Evolutionary conservation across 2,113 vertebrate species (phyloP).

Genomic region (Reinhardtius hippoglossoides): DNA sequence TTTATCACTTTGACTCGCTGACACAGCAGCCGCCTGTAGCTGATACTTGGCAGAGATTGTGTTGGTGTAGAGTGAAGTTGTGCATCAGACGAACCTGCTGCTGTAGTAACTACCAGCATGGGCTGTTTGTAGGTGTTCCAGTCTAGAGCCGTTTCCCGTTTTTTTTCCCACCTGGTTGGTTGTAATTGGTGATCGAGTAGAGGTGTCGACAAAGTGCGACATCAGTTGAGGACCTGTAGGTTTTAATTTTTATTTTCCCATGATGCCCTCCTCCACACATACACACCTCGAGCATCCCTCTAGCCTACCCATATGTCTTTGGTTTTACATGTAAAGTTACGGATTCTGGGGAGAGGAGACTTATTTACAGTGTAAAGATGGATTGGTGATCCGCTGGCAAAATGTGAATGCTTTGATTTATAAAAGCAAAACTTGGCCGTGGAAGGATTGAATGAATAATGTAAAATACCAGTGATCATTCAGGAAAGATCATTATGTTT

Average conservation of each 20-base stretch:
- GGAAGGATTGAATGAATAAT: constrained; percentile 61
- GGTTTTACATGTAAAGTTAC: constrained; percentile 75
- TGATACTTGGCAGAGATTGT: constrained; percentile 39
- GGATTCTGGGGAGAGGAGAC: constrained; percentile 76
- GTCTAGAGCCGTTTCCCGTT: background rate
- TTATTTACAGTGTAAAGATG: constrained; percentile 87
- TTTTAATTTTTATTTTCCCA: constrained; percentile 25
- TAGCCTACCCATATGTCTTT: constrained; percentile 50
- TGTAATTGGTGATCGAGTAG: background rate
- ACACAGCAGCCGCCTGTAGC: constrained; percentile 14
- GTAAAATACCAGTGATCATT: constrained; percentile 70
- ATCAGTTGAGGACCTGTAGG: constrained; percentile 29
- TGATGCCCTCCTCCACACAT: background rate
- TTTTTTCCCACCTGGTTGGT: background rate
- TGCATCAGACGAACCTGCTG: constrained; percentile 29
- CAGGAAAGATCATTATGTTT: constrained; percentile 84
- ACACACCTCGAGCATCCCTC: constrained; percentile 8
- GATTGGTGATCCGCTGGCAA: constrained; percentile 75
- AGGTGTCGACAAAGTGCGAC: background rate
- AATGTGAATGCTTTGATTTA: constrained; percentile 86
- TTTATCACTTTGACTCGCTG: background rate
- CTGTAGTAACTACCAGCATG: constrained; percentile 3
- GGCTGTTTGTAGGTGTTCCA: background rate
- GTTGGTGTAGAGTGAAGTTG: background rate
- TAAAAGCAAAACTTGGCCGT: constrained; percentile 81